Evolutionary conservation across 2,888 invertebrate genomes (phyloP).

Genomic region (Drosophila imparisetae): DNA sequence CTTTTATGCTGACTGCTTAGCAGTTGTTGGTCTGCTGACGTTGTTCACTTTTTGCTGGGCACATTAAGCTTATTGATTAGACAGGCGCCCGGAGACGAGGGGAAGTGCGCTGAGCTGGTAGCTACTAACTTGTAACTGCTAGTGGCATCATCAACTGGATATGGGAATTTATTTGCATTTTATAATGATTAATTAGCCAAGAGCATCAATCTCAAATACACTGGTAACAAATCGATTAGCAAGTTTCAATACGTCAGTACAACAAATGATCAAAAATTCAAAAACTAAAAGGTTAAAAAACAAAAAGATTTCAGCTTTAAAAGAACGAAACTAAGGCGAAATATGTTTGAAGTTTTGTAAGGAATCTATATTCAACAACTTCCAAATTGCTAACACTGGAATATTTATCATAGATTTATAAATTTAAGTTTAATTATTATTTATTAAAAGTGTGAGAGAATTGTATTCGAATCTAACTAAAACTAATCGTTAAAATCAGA

Average conservation of each 20-base stretch:
- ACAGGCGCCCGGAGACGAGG: not conserved
- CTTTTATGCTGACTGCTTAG: slow-evolving; percentile 48
- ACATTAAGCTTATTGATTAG: slow-evolving; percentile 60
- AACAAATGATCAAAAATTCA: not conserved
- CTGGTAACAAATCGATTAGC: slow-evolving; percentile 3
- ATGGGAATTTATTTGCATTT: slow-evolving; percentile 59
- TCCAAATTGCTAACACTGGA: not conserved
- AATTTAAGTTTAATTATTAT: not conserved
- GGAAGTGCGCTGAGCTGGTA: not conserved
- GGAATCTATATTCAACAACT: not conserved
- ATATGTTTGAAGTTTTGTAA: fast-evolving
- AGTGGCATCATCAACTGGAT: not conserved
- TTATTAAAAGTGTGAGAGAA: not conserved
- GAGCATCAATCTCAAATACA: slow-evolving; percentile 5
- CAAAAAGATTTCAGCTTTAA: not conserved
- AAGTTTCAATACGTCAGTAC: not conserved
- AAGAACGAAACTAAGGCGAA: no score
- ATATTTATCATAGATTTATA: not conserved
- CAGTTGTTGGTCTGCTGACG: slow-evolving; percentile 30
- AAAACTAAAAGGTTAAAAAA: not conserved
- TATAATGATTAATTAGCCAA: slow-evolving; percentile 63
- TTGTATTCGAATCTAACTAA: not conserved
- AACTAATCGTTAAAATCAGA: not conserved
- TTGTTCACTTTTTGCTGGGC: slow-evolving; percentile 43
- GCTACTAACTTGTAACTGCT: slow-evolving; percentile 4